Conservation (phyloP, 35 echinoderm and acorn worm species). For the Amphiura filiformis region DNA sequence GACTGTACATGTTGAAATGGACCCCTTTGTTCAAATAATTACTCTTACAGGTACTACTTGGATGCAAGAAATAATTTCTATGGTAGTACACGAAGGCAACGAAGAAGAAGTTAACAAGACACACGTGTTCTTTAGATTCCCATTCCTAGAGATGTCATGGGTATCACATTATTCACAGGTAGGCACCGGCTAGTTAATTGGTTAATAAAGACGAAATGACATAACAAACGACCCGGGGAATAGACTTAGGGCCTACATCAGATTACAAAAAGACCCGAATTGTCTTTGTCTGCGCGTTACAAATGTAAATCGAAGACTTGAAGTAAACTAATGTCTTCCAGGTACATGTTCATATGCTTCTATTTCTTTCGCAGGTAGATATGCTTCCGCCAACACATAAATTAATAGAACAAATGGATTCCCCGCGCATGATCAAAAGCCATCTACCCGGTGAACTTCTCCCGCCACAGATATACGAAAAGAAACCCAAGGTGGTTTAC, state of each 20-base stretch:
- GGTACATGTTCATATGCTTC: no score
- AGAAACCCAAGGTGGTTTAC: slow-evolving; percentile 34
- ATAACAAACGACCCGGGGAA: no score
- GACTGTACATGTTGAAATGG: no score
- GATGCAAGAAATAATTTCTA: slow-evolving; percentile 35
- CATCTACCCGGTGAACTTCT: slow-evolving; percentile 1
- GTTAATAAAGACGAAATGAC: no score
- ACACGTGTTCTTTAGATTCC: slow-evolving; percentile 18
- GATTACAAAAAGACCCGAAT: no score
- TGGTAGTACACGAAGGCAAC: slow-evolving; percentile 24
- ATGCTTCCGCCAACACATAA: background rate
- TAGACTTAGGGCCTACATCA: no score
- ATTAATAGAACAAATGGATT: background rate
- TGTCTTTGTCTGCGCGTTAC: no score
- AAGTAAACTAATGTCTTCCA: no score
- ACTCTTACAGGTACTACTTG: slow-evolving; percentile 37
- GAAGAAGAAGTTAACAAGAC: slow-evolving; percentile 12
- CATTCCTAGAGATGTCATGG: slow-evolving; percentile 16
- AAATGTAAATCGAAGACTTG: no score
- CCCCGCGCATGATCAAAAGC: slow-evolving; percentile 27
- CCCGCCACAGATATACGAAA: slow-evolving; percentile 8
- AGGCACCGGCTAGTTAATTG: no score
- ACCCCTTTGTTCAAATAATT: no score
- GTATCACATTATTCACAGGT: background rate
- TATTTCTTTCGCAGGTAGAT: no score